phyloP scores from a whole-genome alignment of 2,113 vertebrate species.

The Burhinus bistriatus region DNA sequence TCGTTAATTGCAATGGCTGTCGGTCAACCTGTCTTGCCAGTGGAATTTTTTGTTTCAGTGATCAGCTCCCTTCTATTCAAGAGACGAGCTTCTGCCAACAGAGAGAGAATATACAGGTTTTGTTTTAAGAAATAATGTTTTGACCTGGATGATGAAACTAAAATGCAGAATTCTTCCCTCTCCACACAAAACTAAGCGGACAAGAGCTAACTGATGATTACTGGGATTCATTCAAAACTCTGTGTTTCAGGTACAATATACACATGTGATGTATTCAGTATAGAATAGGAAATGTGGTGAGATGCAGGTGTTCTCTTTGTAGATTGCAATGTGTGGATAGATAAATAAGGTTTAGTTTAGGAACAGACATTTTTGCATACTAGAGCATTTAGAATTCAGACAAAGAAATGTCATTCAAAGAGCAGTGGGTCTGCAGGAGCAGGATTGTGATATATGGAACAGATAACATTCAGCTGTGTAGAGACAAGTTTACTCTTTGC shows the following conservation, averaged over 20 bases:
- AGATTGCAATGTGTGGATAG: neutral
- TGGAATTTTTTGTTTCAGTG: neutral
- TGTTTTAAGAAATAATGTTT: neutral
- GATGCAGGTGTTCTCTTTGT: neutral
- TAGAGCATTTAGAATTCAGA: constrained; percentile 8
- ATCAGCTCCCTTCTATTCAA: neutral
- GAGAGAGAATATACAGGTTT: neutral
- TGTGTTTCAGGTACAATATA: neutral
- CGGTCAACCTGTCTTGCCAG: constrained; percentile 10
- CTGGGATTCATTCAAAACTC: neutral
- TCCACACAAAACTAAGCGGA: neutral
- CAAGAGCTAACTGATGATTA: neutral
- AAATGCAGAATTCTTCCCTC: neutral
- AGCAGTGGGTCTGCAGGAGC: neutral
- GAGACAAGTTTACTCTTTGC: neutral
- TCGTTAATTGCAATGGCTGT: constrained; percentile 11
- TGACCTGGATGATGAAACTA: neutral
- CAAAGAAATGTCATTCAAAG: neutral
- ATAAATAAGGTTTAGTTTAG: neutral
- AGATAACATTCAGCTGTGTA: neutral
- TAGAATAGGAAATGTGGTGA: neutral
- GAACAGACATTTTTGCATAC: neutral
- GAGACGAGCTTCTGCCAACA: neutral
- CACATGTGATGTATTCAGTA: neutral
- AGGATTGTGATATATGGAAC: neutral